phyloP scores from a whole-genome alignment of 2,797 vertebrate genomes.

The Sebastes taczanowskii region DNA sequence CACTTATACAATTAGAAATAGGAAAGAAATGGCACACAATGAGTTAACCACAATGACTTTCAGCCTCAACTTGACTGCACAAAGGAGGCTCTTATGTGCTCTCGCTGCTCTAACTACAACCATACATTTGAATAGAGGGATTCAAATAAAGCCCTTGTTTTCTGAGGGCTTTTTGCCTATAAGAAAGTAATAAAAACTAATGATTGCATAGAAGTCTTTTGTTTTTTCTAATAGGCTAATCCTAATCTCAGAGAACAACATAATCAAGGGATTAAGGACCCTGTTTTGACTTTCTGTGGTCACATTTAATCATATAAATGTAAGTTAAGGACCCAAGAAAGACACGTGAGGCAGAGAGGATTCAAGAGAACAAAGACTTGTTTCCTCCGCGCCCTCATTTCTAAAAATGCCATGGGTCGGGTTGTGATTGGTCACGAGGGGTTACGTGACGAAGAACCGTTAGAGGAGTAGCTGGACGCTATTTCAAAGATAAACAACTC shows the following conservation, averaged over 20 bases:
- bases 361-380: conserved; percentile 43
- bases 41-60: conserved; percentile 19
- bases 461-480: conserved; percentile 48
- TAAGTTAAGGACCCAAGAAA: conserved; percentile 2
- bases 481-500: conserved; percentile 82
- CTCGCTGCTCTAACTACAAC: not conserved
- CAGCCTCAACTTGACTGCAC: conserved; percentile 4
- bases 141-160: conserved; percentile 35
- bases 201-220: not conserved
- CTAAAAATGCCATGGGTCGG: conserved; percentile 60
- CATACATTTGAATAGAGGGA: not conserved
- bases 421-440: conserved; percentile 69
- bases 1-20: not conserved
- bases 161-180: not conserved
- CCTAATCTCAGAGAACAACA: not conserved
- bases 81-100: conserved; percentile 38
- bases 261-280: not conserved
- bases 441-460: conserved; percentile 45
- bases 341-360: not conserved
- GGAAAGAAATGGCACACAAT: not conserved
- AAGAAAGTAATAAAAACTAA: not conserved
- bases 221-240: not conserved
- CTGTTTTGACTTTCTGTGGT: not conserved
- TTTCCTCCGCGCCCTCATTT: conserved; percentile 60
- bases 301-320: not conserved